Base-by-base conservation (phyloP, 2,888 invertebrate species). In the Aphrophora alni region DNA sequence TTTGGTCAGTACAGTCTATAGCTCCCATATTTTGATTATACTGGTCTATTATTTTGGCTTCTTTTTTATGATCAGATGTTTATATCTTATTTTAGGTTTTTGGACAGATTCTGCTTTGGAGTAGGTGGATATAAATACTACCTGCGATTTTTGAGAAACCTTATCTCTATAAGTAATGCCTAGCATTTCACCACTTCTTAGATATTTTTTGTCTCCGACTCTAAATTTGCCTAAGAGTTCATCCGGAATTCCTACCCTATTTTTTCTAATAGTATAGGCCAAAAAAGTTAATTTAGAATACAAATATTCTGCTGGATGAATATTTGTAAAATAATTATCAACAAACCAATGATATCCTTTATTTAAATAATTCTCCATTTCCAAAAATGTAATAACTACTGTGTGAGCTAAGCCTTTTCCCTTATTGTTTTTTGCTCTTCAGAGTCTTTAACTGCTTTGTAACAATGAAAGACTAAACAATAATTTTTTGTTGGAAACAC, bases 311-410 rank as follows among this genome's bases (percentile, higher is more conserved):
- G 68, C 68, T 68, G 12, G 12, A 21, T 4, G 68, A 24, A 68
- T 68, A 24, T n/a, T 21, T n/a, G 68, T 68, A 68, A 68, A 68
- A 14, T 7, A 68, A 24, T 68, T 68, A 68, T 68, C 68, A 4
- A 68, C 3, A 68, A 21, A 68, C 68, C 4, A 21, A 24, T n/a
- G n/a, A n/a, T n/a, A n/a, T n/a, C n/a, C n/a, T n/a, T n/a, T n/a
- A n/a, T n/a, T n/a, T n/a, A n/a, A 68, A 68, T 68, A 68, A 68
- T 68, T 68, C 12, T 14, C 68, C 68, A 68, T 68, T 68, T 68
- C 68, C 68, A 68, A 68, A n/a, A 68, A 14, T 68, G 4, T 68
- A 7, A n/a, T n/a, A 24, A 68, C 68, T 14, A n/a, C n/a, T n/a
- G n/a, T n/a, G n/a, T n/a, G n/a, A n/a, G n/a, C n/a, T n/a, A n/a